These are phyloP conservation scores for Delphinapterus leucas DNA, from an alignment of 2,113 vertebrate genomes.

Conservation along the genomic window DNA sequence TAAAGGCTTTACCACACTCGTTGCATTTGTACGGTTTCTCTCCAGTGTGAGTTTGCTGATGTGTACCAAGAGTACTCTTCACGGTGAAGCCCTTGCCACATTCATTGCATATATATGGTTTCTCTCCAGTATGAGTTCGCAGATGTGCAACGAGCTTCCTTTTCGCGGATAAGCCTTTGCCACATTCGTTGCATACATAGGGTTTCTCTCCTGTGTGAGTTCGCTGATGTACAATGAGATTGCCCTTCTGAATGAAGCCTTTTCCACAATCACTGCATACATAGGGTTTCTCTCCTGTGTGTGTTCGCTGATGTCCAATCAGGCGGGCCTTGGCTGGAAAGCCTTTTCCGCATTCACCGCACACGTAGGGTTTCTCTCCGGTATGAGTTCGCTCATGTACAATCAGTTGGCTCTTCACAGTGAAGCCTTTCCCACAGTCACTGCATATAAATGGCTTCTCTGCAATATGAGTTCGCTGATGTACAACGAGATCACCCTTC, in stretches of 20 bases:
- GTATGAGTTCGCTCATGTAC: not conserved
- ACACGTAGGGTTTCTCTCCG: not conserved
- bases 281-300: not conserved
- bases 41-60: not conserved
- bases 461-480: not conserved
- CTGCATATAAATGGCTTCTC: not conserved
- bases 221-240: not conserved
- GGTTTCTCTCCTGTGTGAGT: not conserved
- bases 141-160: not conserved
- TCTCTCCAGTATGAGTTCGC: not conserved
- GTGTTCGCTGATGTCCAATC: not conserved
- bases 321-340: not conserved
- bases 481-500: not conserved
- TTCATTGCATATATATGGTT: not conserved
- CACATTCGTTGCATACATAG: not conserved
- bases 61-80: too few species aligned
- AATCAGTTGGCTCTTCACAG: constrained; percentile 60
- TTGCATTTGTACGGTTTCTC: not conserved
- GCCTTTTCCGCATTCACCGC: not conserved
- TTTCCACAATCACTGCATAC: not conserved
- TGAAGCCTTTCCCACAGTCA: constrained; percentile 84
- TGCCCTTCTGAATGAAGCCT: not conserved
- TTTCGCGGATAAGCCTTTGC: not conserved
- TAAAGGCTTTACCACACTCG: constrained; percentile 26
- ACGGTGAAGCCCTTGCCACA: not conserved